Evolutionary conservation across 2,888 invertebrate genomes (phyloP).

Genomic region (Phlogophora meticulosa): DNA sequence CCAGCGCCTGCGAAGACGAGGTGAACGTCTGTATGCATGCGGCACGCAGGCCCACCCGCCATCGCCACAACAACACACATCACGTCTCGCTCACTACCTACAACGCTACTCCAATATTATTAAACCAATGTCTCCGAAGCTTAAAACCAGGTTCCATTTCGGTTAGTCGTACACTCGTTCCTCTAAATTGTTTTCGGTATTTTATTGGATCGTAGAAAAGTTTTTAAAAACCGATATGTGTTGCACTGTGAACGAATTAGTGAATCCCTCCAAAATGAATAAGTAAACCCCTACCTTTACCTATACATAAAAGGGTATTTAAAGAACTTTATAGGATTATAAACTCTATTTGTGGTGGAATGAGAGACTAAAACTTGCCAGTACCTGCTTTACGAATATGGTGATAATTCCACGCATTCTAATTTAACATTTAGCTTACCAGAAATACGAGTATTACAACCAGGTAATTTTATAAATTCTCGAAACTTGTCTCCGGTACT

Average conservation of each 20-base stretch:
- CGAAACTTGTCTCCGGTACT: conserved; percentile 74
- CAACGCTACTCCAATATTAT: conserved; percentile 23
- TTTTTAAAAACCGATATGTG: not conserved
- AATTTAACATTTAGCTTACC: conserved; percentile 58
- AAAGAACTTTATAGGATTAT: too few relatives aligned
- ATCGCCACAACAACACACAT: conserved; percentile 52
- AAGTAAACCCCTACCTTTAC: not conserved
- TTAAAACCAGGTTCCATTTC: not conserved
- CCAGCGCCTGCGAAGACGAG: conserved; percentile 65
- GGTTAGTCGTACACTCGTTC: not conserved
- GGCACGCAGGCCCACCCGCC: conserved; percentile 50
- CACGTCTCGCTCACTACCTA: conserved; percentile 45
- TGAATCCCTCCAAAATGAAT: not conserved
- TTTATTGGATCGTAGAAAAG: not conserved
- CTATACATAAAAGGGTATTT: too few relatives aligned
- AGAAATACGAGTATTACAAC: conserved; percentile 70
- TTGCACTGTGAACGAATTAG: not conserved
- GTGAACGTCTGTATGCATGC: conserved; percentile 67
- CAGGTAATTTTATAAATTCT: conserved; percentile 77
- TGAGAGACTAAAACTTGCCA: conserved; percentile 7
- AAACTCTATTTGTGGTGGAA: too few relatives aligned
- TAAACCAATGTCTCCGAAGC: conserved; percentile 7
- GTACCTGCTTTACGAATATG: not conserved
- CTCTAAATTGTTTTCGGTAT: not conserved
- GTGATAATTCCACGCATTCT: conserved; percentile 28